These are phyloP conservation scores for Cryptotis parvus DNA, from an alignment of 2,113 vertebrate species.

Conservation along the genomic window DNA sequence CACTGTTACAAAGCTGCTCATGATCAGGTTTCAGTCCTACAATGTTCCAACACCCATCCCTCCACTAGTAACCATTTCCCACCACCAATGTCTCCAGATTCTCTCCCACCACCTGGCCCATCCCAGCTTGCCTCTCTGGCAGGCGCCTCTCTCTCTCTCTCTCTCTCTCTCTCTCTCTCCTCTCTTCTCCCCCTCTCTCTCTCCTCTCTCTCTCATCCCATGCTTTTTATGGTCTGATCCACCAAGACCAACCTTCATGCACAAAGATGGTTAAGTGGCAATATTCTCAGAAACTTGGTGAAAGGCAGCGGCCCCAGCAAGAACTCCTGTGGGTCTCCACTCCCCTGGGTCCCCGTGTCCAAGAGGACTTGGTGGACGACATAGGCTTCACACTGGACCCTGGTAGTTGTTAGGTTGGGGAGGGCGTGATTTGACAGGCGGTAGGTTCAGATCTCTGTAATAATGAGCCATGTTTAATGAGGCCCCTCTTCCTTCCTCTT, in stretches of 20 bases:
- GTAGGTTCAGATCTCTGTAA: conserved; percentile 46
- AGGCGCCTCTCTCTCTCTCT: too few relatives aligned
- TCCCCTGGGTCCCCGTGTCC: neutral
- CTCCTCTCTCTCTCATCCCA: too few relatives aligned
- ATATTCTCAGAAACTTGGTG: neutral
- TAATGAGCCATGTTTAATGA: conserved; percentile 65
- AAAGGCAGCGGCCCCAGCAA: neutral
- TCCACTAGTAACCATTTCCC: too few relatives aligned
- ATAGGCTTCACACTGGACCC: neutral
- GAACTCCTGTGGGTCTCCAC: neutral
- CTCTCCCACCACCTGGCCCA: too few relatives aligned
- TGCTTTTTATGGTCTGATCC: neutral
- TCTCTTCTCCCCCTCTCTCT: neutral
- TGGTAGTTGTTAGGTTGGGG: conserved; percentile 11
- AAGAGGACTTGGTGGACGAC: neutral
- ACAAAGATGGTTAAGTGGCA: neutral
- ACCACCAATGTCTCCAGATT: too few relatives aligned
- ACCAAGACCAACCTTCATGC: conserved; percentile 2
- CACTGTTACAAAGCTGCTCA: too few relatives aligned
- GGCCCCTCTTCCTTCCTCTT: conserved; percentile 54
- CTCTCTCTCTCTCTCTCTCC: too few relatives aligned
- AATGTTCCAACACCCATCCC: too few relatives aligned
- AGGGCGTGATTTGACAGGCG: conserved; percentile 68
- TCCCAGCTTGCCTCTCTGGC: too few relatives aligned
- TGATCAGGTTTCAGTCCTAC: too few relatives aligned